Evolutionary conservation across 2,888 invertebrate species (phyloP), one percentile per base, ranked within the genome.

Genomic region (Acrobasis repandana): DNA sequence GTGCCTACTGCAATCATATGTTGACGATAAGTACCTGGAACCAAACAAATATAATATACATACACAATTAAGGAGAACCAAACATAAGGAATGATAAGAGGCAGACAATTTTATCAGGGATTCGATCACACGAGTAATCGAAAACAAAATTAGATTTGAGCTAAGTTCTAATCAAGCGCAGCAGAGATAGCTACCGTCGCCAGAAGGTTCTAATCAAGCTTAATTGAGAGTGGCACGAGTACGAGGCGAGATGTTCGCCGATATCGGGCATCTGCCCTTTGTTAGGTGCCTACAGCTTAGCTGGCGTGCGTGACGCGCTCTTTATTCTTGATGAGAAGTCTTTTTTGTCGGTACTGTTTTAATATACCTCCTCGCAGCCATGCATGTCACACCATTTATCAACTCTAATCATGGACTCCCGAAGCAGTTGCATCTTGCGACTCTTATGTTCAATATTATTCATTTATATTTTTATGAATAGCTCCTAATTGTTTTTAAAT

Each of bases 1-100:
- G 75, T 71, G 76, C 80, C 82, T 79, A 77, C 75, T 72, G 77
- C 81, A 67, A 78, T 82, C 82, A 80, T 82, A 77, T 80, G 79
- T 75, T 78, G 72, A 78, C 77, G 74, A 77, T 79, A 77, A 81
- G 74, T 79, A 80, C 79, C 79, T 78, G 74, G 70, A 77, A 80
- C 72, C 67, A 77, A 71, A 71, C 72, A 73, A 72, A 69, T 60
- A 66, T 65, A 70, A 62, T 61, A 72, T 68, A 68, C 70, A 67
- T 56, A 68, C 70, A 67, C 46, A 20, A 56, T 20, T 38, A 1
- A 9, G 14, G n/a, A 38, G 14, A 38, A 38, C 10, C 38, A 8
- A 38, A 11, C 38, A 10, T n/a, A 43, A 43, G 43, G 43, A 43
- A n/a, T 56, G 54, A 43, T 51, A 50, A 18, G 11, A 52, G n/a